These are phyloP conservation scores for Cepphus grylle DNA, from an alignment of 2,113 vertebrate genomes.

Conservation along the genomic window DNA sequence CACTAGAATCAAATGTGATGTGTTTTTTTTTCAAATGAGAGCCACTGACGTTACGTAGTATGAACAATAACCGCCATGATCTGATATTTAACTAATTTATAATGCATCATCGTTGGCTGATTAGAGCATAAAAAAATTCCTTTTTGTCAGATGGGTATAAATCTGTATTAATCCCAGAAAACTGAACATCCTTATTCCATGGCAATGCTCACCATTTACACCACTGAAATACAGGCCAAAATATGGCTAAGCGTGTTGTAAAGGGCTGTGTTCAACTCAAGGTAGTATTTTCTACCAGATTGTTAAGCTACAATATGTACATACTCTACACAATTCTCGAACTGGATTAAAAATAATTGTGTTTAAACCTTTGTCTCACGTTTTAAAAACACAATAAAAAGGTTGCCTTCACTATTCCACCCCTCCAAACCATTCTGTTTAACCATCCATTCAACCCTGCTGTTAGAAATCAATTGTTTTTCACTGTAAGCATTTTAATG, in stretches of 20 bases:
- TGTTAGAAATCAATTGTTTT: conserved; percentile 28
- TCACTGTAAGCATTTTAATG: conserved; percentile 1
- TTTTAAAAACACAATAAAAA: conserved; percentile 44
- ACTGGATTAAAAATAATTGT: conserved; percentile 37
- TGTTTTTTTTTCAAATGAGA: neutral
- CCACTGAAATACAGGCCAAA: neutral
- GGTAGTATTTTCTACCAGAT: conserved; percentile 23
- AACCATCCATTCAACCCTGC: conserved; percentile 7
- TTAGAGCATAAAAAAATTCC: neutral
- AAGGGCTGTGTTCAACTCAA: neutral
- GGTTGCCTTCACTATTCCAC: neutral
- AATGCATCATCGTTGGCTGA: neutral
- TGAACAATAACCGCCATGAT: neutral
- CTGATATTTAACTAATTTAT: neutral
- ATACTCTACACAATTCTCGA: conserved; percentile 28
- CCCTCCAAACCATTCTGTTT: neutral
- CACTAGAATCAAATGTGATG: neutral
- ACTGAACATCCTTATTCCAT: neutral
- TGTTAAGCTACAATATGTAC: conserved; percentile 4
- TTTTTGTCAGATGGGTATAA: neutral
- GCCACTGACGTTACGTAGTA: neutral
- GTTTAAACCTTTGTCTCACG: conserved; percentile 29
- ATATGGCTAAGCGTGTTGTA: neutral
- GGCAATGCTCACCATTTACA: neutral
- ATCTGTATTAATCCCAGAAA: neutral